Conservation (phyloP, 2,888 invertebrate genomes). For the Chloroclysta siterata region DNA sequence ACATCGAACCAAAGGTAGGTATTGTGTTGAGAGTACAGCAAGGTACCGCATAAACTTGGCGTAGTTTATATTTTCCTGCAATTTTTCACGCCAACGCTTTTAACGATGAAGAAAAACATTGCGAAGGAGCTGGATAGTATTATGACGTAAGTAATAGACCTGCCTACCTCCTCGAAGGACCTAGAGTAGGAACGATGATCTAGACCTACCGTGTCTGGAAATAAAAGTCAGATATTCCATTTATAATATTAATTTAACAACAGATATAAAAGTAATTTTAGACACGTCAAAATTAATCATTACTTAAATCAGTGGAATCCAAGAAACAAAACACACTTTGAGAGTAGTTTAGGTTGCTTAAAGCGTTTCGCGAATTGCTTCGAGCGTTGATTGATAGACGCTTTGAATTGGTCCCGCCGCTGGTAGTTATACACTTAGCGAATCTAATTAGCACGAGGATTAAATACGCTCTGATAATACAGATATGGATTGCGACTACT, state of each 20-base stretch:
- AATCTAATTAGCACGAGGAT: background rate
- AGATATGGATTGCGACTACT: no score
- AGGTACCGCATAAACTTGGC: no score
- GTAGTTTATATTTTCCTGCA: background rate
- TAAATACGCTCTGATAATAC: no score
- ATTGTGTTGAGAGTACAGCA: background rate
- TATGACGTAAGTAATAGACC: background rate
- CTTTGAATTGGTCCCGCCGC: background rate
- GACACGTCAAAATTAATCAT: no score
- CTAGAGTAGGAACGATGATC: no score
- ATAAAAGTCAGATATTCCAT: no score
- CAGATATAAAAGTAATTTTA: no score
- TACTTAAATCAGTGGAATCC: no score
- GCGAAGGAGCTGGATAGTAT: background rate
- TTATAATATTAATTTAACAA: no score
- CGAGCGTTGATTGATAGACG: background rate
- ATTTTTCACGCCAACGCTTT: background rate
- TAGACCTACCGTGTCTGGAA: no score
- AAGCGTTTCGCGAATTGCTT: background rate
- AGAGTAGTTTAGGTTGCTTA: background rate
- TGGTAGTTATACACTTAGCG: background rate
- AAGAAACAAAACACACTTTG: no score
- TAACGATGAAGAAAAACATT: background rate
- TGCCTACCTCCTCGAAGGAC: no score
- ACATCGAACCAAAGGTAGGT: background rate